These are phyloP conservation scores for Hydra vulgaris DNA, from an alignment of 30 jellyfish, hydroid and myxozoan genomes.

Conservation along the genomic window DNA sequence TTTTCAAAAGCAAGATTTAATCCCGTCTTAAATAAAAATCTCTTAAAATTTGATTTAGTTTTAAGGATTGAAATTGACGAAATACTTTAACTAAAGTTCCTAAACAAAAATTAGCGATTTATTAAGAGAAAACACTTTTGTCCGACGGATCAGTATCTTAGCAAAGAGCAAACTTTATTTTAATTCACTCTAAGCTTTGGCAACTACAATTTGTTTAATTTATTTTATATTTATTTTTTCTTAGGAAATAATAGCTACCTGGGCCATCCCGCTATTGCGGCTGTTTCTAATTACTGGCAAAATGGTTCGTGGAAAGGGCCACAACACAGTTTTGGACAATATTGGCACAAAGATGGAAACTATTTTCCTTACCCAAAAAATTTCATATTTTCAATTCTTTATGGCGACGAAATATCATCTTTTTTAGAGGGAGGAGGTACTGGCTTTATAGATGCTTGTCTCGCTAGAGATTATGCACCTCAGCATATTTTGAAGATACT, in stretches of 20 bases:
- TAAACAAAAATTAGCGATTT: too few relatives aligned
- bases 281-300: conserved; percentile 2
- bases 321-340: not conserved
- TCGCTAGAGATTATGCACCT: not conserved
- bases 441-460: not conserved
- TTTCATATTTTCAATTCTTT: conserved; percentile 1
- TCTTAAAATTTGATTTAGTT: too few relatives aligned
- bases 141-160: too few relatives aligned
- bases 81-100: too few relatives aligned
- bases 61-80: too few relatives aligned
- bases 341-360: conserved; percentile 14
- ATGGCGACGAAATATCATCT: not conserved
- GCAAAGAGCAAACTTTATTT: too few relatives aligned
- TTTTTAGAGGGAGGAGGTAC: conserved; percentile 1
- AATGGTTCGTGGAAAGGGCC: conserved; percentile 10
- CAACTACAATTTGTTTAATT: too few relatives aligned
- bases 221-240: too few relatives aligned
- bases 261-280: conserved; percentile 7
- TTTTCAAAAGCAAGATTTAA: too few relatives aligned
- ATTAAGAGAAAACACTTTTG: too few relatives aligned
- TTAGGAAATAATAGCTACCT: not conserved
- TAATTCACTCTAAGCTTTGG: too few relatives aligned
- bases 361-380: not conserved
- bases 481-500: not conserved
- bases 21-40: too few relatives aligned